Evolutionary conservation across 2,113 vertebrate species (phyloP), one percentile per base, ranked within the genome.

Genomic region (Cairina moschata): DNA sequence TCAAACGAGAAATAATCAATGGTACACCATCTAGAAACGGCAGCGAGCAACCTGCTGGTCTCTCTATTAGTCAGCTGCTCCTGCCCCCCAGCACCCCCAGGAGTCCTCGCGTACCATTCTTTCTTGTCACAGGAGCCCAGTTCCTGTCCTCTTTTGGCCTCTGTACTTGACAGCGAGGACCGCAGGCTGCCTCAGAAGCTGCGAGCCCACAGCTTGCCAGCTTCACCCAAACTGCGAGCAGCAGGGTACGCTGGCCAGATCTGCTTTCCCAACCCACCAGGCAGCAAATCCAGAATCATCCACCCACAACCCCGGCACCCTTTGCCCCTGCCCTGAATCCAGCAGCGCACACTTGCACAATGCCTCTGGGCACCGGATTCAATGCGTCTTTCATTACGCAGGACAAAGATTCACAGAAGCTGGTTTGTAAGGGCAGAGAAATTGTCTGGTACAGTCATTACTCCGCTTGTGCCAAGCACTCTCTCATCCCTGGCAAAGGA

Each of bases 401-500:
- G 8, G 72, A 93, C 76, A 88, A 88, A 92, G 88, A 91, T 78
- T 88, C 93, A 97, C 88, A 97, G 95, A 97, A 92, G 81, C n/a
- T 50, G 54, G 48, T 93, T 48, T 97, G 89, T 95, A 90, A 93
- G 67, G 48, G 85, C 94, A 83, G 89, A 96, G 73, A 97, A 98
- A 96, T 83, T 79, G 84, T 94, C 95, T 82, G 59, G 68, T 75
- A 83, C 91, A 95, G 78, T 97, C 78, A 71, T 56, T 76, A 32
- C 65, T 90, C 91, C 93, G 25, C 55, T 69, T 91, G 85, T 90
- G 86, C 94, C 90, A 96, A 91, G 75, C 93, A 96, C 81, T 77
- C 26, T 78, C 63, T 88, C 83, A 97, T 80, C 79, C 58, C 86
- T 56, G 15, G 75, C 69, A 67, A 97, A 96, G 84, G 66, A 91